A percentile compares a stretch with the other conserved stretches of the same genome.
phyloP scores from a whole-genome alignment of 1,140 invertebrate species.

The Acromyrmex heyeri region DNA sequence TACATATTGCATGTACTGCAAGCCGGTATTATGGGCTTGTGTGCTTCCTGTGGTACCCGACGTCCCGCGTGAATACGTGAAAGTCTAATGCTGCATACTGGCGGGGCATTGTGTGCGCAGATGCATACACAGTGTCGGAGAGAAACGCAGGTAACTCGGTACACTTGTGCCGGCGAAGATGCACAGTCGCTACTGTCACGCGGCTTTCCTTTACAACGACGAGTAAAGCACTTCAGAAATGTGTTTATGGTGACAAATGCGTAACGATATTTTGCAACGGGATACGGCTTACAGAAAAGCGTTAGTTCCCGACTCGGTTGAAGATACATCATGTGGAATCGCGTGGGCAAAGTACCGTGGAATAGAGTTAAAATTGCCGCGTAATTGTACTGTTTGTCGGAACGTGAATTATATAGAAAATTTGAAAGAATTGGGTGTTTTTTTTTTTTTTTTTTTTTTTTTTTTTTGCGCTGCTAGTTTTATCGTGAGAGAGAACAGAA shows the following conservation, averaged over 20 bases:
- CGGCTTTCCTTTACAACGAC: slow-evolving; percentile 54
- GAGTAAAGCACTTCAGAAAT: slow-evolving; percentile 59
- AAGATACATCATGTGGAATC: slow-evolving; percentile 8
- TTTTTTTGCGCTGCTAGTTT: slow-evolving; percentile 42
- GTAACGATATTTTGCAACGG: slow-evolving; percentile 55
- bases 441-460: slow-evolving; percentile 38
- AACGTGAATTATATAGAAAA: neutral
- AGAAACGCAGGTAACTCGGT: slow-evolving; percentile 41
- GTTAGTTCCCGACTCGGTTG: neutral
- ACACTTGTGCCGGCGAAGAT: slow-evolving; percentile 51
- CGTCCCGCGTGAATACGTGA: slow-evolving; percentile 58
- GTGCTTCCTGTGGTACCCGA: slow-evolving; percentile 62
- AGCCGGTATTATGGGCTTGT: slow-evolving; percentile 62
- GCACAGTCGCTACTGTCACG: slow-evolving; percentile 55
- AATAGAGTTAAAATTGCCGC: slow-evolving; percentile 29
- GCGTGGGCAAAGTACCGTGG: neutral
- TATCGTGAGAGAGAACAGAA: neutral
- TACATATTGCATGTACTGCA: slow-evolving; percentile 67
- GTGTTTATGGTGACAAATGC: slow-evolving; percentile 62
- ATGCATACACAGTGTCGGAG: slow-evolving; percentile 52
- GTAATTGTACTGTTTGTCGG: neutral
- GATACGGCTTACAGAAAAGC: slow-evolving; percentile 23
- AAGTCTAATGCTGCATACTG: slow-evolving; percentile 59
- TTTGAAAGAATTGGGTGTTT: neutral
- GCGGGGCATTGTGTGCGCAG: slow-evolving; percentile 61